phyloP scores from a whole-genome alignment of 1,140 invertebrate species.

The Lasioglossum albipes region DNA sequence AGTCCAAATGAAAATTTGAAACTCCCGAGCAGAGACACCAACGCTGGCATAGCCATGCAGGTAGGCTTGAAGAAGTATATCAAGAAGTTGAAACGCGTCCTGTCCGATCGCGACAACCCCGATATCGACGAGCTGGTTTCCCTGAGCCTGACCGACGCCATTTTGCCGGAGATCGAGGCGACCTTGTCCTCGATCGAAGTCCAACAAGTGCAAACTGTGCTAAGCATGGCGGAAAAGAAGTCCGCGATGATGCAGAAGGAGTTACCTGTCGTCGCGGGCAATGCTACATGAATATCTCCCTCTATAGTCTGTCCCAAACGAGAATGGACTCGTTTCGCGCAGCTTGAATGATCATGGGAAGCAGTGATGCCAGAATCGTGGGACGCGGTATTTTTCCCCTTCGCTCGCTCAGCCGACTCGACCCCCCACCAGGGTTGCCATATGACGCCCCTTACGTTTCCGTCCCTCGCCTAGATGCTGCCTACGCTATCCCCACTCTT shows the following conservation, averaged over 20 bases:
- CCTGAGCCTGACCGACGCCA: constrained; percentile 60
- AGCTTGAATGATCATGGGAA: too few relatives aligned
- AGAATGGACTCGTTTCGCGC: too few relatives aligned
- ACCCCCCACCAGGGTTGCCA: too few relatives aligned
- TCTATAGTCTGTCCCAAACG: too few relatives aligned
- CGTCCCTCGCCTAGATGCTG: too few relatives aligned
- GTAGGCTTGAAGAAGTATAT: constrained; percentile 60
- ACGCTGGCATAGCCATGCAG: constrained; percentile 58
- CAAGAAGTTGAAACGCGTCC: constrained; percentile 53
- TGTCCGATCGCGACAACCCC: constrained; percentile 40
- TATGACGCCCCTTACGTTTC: too few relatives aligned
- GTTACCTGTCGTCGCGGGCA: not conserved
- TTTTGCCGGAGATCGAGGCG: constrained; percentile 51
- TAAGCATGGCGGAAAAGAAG: constrained; percentile 51
- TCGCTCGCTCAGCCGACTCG: too few relatives aligned
- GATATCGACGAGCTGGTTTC: constrained; percentile 52
- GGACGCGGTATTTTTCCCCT: too few relatives aligned
- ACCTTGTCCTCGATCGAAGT: constrained; percentile 50
- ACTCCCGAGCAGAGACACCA: constrained; percentile 54
- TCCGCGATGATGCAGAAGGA: constrained; percentile 29
- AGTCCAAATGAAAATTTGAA: constrained; percentile 15
- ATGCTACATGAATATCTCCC: not conserved
- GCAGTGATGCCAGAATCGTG: too few relatives aligned
- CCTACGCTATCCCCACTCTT: too few relatives aligned
- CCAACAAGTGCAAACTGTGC: constrained; percentile 51